Evolutionary conservation across 2,113 vertebrate genomes (phyloP).

Genomic region (Phalacrocorax brasilianus): DNA sequence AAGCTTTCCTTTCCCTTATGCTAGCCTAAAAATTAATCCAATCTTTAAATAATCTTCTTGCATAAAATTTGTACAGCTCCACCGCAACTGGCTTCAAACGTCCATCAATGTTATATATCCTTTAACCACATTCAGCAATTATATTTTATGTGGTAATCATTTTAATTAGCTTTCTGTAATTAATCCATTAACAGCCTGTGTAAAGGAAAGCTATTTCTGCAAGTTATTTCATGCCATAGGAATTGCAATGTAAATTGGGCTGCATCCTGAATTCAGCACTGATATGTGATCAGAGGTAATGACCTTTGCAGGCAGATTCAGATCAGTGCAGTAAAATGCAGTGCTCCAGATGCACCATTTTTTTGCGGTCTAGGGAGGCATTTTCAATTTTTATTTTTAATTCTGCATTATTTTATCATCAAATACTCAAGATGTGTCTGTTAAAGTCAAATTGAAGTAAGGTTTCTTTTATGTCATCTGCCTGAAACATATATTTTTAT

Average conservation of each 20-base stretch:
- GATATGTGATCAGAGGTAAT: not conserved
- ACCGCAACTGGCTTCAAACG: not conserved
- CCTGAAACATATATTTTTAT: not conserved
- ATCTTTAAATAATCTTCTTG: not conserved
- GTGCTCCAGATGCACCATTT: not conserved
- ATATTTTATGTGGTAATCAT: not conserved
- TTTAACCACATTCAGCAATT: not conserved
- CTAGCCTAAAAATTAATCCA: not conserved
- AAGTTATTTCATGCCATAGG: not conserved
- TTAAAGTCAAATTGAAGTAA: not conserved
- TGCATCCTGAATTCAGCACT: not conserved
- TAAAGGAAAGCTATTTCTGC: conserved; percentile 10
- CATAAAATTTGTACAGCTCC: not conserved
- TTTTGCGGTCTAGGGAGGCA: not conserved
- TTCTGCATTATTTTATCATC: not conserved
- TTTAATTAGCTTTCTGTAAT: conserved; percentile 32
- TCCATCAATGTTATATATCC: not conserved
- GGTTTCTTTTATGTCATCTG: not conserved
- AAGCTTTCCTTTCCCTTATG: not conserved
- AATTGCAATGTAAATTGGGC: not conserved
- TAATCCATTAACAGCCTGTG: conserved; percentile 31
- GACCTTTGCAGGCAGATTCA: not conserved
- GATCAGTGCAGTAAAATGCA: not conserved
- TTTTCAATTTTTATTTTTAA: not conserved
- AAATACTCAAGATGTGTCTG: not conserved